Evolutionary conservation across 2,113 vertebrate species (phyloP).

Genomic region (Chlamydotis undulata): DNA sequence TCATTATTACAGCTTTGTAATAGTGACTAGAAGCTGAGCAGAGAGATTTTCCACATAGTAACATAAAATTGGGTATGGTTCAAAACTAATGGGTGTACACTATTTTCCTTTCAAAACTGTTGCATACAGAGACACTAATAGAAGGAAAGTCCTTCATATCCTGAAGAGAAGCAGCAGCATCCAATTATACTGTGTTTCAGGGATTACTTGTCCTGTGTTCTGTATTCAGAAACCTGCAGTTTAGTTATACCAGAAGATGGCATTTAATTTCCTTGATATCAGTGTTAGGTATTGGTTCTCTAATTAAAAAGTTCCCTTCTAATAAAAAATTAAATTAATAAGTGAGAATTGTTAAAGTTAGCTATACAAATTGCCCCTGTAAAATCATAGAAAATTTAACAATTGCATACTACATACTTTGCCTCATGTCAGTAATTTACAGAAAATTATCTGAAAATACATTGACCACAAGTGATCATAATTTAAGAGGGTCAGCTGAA

Average conservation of each 20-base stretch:
- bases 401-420: neutral
- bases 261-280: constrained; percentile 8
- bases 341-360: neutral
- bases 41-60: neutral
- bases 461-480: neutral
- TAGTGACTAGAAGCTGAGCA: neutral
- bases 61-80: neutral
- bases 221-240: neutral
- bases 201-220: neutral
- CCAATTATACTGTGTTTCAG: neutral
- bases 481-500: neutral
- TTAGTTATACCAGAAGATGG: neutral
- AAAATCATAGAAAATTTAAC: neutral
- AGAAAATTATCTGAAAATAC: neutral
- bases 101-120: neutral
- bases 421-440: neutral
- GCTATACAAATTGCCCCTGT: neutral
- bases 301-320: neutral
- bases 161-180: neutral
- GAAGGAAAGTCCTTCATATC: neutral
- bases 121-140: neutral
- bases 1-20: neutral
- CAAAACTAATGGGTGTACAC: neutral
- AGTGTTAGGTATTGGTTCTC: neutral
- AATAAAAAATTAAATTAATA: neutral